phyloP scores from a whole-genome alignment of 2,113 vertebrate genomes.

The Syrrhaptes paradoxus region DNA sequence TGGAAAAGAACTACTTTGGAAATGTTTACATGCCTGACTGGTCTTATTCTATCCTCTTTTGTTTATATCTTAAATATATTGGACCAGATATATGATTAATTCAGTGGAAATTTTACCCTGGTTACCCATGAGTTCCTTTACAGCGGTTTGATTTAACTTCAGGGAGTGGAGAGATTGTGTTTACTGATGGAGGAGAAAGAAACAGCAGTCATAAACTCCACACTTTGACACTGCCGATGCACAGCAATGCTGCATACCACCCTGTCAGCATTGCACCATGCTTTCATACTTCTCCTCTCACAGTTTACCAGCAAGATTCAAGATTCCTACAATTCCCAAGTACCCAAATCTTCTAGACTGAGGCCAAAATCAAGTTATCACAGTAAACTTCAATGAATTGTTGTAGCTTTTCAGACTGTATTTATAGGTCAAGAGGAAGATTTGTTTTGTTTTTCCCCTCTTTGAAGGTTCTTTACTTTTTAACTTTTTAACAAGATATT shows the following conservation, averaged over 20 bases:
- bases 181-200: conserved; percentile 30
- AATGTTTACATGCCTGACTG: conserved; percentile 24
- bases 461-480: background rate
- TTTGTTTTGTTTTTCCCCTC: conserved; percentile 2
- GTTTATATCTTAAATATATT: conserved; percentile 48
- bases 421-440: conserved; percentile 9
- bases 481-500: conserved; percentile 41
- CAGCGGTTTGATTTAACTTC: conserved; percentile 20
- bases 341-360: background rate
- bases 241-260: background rate
- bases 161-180: conserved; percentile 32
- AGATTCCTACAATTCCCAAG: background rate
- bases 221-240: background rate
- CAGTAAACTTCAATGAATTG: background rate
- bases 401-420: conserved; percentile 17
- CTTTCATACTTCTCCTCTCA: background rate
- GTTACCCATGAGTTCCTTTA: background rate
- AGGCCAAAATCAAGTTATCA: conserved; percentile 41
- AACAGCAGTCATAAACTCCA: conserved; percentile 30
- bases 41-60: conserved; percentile 46
- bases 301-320: conserved; percentile 4
- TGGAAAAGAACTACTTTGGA: conserved; percentile 51
- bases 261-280: background rate
- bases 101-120: conserved; percentile 44
- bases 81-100: conserved; percentile 45